Percentiles rank a stretch among this genome's conserved stretches.
These are phyloP conservation scores for Falco punctatus DNA, from an alignment of 2,113 vertebrate genomes.

Conservation along the genomic window DNA sequence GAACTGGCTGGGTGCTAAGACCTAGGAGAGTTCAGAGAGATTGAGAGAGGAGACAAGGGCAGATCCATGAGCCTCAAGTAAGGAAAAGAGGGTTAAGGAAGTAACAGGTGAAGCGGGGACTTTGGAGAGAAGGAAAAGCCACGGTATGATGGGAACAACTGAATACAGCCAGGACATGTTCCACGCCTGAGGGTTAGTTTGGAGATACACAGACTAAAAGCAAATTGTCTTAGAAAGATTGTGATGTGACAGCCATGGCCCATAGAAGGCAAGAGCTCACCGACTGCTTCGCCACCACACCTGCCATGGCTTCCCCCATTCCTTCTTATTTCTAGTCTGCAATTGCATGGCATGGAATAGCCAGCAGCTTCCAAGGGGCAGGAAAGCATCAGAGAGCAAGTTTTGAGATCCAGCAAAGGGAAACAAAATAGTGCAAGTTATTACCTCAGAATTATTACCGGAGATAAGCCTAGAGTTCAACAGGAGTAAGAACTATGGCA, in stretches of 20 bases:
- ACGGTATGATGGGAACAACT: neutral
- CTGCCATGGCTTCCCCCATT: neutral
- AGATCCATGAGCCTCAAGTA: neutral
- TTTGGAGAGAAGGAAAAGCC: neutral
- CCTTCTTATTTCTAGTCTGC: neutral
- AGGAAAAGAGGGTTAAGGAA: neutral
- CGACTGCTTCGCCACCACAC: neutral
- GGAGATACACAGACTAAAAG: neutral
- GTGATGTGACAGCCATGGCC: neutral
- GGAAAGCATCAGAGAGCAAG: neutral
- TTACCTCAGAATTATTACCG: neutral
- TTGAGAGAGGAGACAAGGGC: neutral
- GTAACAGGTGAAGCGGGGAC: neutral
- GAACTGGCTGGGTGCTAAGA: slow-evolving; percentile 80
- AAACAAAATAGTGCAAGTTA: neutral
- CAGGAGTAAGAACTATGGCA: neutral
- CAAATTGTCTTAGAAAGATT: neutral
- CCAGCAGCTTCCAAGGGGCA: neutral
- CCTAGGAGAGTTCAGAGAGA: slow-evolving; percentile 68
- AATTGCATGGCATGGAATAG: neutral
- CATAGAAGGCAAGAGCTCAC: neutral
- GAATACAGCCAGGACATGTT: neutral
- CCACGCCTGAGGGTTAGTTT: neutral
- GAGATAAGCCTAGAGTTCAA: neutral
- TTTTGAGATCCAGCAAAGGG: neutral